Conservation (phyloP, 2,797 vertebrate species). For the Rhodeus uyekii region DNA sequence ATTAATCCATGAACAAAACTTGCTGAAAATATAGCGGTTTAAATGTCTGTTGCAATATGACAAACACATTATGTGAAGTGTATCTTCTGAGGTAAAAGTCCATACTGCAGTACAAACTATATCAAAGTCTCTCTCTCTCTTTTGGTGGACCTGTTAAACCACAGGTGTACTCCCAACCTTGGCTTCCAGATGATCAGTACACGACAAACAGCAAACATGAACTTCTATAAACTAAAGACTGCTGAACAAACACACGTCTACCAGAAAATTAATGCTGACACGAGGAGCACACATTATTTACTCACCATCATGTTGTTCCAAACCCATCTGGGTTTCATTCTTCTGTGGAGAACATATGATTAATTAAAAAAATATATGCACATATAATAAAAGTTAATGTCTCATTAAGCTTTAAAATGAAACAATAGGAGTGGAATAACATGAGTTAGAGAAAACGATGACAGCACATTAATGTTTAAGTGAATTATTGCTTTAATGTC, state of each 20-base stretch:
- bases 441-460: not conserved
- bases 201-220: slow-evolving; percentile 48
- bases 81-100: slow-evolving; percentile 48
- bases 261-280: slow-evolving; percentile 27
- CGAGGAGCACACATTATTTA: not conserved
- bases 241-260: slow-evolving; percentile 25
- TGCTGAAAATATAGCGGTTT: not conserved
- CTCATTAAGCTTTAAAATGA: not conserved
- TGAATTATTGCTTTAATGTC: slow-evolving; percentile 12
- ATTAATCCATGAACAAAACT: not conserved
- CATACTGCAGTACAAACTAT: slow-evolving; percentile 35
- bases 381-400: not conserved
- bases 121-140: slow-evolving; percentile 36
- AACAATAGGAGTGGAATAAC: not conserved
- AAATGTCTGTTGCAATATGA: slow-evolving; percentile 19
- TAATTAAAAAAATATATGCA: not conserved
- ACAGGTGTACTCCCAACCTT: slow-evolving; percentile 38
- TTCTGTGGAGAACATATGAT: not conserved
- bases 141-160: slow-evolving; percentile 52
- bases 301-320: not conserved
- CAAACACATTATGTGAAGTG: slow-evolving; percentile 24
- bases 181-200: slow-evolving; percentile 29
- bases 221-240: slow-evolving; percentile 41
- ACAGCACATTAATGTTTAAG: not conserved
- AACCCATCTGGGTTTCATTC: not conserved